Conservation (phyloP, 2,888 invertebrate genomes). For the Diarsia brunnea region DNA sequence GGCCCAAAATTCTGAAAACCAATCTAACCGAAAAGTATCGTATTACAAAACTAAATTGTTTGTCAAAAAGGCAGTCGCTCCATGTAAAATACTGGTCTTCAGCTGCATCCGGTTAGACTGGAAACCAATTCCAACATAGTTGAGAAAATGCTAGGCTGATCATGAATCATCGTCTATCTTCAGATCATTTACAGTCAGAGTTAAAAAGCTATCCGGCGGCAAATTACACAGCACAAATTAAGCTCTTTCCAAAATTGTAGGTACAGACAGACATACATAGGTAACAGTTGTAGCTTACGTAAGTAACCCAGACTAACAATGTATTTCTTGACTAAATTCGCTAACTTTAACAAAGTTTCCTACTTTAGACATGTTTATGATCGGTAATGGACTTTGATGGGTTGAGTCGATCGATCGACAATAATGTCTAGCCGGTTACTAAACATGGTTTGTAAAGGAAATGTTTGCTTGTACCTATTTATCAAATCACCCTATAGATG, state of each 20-base stretch:
- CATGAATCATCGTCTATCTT: not conserved
- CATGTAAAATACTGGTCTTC: too few species aligned
- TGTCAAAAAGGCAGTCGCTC: too few species aligned
- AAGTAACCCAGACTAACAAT: slow-evolving; percentile 2
- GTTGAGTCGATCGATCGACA: slow-evolving; percentile 12
- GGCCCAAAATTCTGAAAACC: too few species aligned
- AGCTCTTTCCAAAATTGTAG: not conserved
- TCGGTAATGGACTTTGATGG: slow-evolving; percentile 21
- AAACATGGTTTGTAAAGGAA: not conserved
- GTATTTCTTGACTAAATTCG: slow-evolving; percentile 29
- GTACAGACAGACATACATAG: not conserved
- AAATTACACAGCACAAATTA: slow-evolving; percentile 4
- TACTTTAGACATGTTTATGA: slow-evolving; percentile 29
- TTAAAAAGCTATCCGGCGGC: not conserved
- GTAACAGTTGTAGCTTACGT: not conserved
- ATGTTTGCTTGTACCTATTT: not conserved
- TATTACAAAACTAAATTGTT: too few species aligned
- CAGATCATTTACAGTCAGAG: too few species aligned
- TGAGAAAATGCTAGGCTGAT: too few species aligned
- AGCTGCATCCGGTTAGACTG: too few species aligned
- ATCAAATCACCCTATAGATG: not conserved
- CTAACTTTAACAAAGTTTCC: slow-evolving; percentile 9
- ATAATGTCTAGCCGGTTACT: not conserved
- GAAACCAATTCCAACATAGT: too few species aligned
- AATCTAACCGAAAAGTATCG: too few species aligned